Evolutionary conservation across 2,113 vertebrate genomes (phyloP), one percentile per base, ranked within the genome.

Genomic region (Coracopsis vasa): DNA sequence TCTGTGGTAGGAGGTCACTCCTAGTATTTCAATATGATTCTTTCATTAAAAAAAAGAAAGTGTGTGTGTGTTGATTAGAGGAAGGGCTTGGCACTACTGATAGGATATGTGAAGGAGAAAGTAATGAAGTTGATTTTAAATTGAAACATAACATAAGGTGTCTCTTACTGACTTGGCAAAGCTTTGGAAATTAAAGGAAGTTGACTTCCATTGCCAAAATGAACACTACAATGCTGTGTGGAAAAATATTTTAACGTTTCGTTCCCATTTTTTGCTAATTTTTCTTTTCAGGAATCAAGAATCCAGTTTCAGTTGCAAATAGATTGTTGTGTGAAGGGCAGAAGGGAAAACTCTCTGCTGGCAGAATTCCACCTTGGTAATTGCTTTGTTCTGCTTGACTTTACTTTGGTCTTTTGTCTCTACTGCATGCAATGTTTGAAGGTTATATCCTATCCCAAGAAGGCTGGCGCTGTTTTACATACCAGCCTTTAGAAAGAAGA

Each of bases 311-410:
- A 78, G 99, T 99, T 97, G 99, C 99, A 73, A 99, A 99, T 97
- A 98, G 99, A 97, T 98, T 99, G 47, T 98, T 99, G 95, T 99
- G 96, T 97, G 99, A 99, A 98, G 99, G 99, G 86, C 99, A 99
- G 98, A 99, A 99, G 97, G 99, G 99, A 94, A 99, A 99, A 91
- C 99, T 99, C 62, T 99, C 99, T 44, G 99, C 99, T 95, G 99
- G 99, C 97, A 98, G 99, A 98, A 99, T 99, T 97, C 99, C 99
- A 87, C 99, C 99, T 61, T 99, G 99, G 99, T 99, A 98, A 99
- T 97, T 97, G 88, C 90, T 96, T 97, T 97, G 88, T 87, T 97
- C 94, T 98, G 94, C 74, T 96, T 88, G 53, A 92, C 70, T 97
- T 96, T 96, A 14, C 67, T 86, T 95, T 37, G 7, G 15, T 80